Percentiles rank a stretch among this genome's conserved stretches.
phyloP scores from a whole-genome alignment of 2,797 vertebrate species.

The Paedocypris micromegethes region DNA sequence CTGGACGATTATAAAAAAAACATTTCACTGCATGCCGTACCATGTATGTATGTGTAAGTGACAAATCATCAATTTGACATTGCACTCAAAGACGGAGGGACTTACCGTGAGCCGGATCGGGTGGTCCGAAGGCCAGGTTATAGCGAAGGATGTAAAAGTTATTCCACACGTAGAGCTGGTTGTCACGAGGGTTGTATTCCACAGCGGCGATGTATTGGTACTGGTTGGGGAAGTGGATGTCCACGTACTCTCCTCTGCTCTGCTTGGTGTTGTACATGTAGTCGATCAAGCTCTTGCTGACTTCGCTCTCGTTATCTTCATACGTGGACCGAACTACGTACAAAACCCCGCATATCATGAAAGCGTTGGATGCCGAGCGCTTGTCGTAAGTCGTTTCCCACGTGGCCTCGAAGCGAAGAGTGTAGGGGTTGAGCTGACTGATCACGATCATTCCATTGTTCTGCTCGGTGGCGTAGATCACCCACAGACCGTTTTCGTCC shows the following conservation, averaged over 20 bases:
- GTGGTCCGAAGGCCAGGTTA: constrained; percentile 92
- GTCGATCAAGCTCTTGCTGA: constrained; percentile 91
- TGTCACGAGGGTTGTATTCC: constrained; percentile 99
- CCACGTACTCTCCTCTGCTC: constrained; percentile 86
- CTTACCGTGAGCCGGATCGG: constrained; percentile 96
- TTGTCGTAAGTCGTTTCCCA: constrained; percentile 97
- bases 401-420: constrained; percentile 92
- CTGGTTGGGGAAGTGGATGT: constrained; percentile 96
- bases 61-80: background rate
- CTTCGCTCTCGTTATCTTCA: constrained; percentile 96
- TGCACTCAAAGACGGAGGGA: constrained; percentile 5
- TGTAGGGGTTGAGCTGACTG: constrained; percentile 97
- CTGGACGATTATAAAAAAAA: too few relatives aligned
- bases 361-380: constrained; percentile 96
- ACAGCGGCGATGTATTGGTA: constrained; percentile 98
- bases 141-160: constrained; percentile 98
- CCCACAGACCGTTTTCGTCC: constrained; percentile 97
- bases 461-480: constrained; percentile 97
- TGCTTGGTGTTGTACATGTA: constrained; percentile 95
- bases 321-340: constrained; percentile 96
- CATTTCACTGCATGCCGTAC: too few relatives aligned
- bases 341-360: constrained; percentile 97
- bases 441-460: constrained; percentile 99
- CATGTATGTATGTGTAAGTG: background rate
- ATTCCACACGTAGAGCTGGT: constrained; percentile 99